Conservation (phyloP, 2,113 vertebrate species). For the Lamprotornis superbus region DNA sequence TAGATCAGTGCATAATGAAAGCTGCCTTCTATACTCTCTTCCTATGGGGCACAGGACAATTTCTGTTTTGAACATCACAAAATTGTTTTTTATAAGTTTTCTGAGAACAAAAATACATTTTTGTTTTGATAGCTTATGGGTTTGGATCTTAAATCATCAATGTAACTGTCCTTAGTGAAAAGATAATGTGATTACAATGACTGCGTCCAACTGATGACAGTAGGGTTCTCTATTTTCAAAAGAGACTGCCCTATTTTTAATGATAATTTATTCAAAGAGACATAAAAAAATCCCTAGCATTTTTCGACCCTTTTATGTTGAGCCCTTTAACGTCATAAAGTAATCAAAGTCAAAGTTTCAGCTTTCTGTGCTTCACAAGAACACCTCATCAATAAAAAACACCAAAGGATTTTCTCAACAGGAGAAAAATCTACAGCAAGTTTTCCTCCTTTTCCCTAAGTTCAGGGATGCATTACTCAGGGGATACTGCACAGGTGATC, state of each 20-base stretch:
- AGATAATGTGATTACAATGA: not conserved
- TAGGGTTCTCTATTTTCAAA: not conserved
- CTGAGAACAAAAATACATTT: not conserved
- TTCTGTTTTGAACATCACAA: not conserved
- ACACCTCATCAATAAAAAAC: not conserved
- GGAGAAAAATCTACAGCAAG: not conserved
- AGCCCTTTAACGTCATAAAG: not conserved
- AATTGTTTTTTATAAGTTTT: not conserved
- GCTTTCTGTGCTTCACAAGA: not conserved
- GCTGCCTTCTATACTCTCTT: not conserved
- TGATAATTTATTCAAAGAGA: not conserved
- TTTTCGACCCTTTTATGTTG: not conserved
- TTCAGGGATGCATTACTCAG: not conserved
- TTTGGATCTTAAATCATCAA: not conserved
- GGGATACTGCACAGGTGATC: not conserved
- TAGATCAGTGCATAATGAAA: not conserved
- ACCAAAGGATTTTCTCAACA: not conserved
- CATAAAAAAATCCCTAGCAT: not conserved
- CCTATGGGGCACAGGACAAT: not conserved
- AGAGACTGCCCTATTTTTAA: not conserved
- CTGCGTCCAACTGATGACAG: not conserved
- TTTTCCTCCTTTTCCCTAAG: not conserved
- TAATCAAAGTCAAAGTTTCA: not conserved
- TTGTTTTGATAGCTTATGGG: not conserved
- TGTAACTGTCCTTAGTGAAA: not conserved